Base-by-base conservation (phyloP, 2,888 invertebrate species). In the Phalera bucephala region DNA sequence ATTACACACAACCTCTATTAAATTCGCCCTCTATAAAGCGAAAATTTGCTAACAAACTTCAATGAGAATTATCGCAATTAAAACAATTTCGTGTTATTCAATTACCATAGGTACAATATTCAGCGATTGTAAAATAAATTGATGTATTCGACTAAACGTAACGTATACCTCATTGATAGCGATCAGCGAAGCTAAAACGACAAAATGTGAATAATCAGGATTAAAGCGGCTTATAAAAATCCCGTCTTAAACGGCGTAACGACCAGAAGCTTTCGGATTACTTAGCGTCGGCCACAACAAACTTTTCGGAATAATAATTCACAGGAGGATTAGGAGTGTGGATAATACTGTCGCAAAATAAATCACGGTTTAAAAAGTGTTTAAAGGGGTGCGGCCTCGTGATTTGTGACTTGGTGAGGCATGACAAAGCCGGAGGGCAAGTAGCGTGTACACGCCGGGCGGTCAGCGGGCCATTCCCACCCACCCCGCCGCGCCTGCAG, bases 241-340 rank as follows among this genome's bases (percentile, higher is more conserved):
- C 52, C 51, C 48, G 40, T 45, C 50, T 72, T 72, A 71, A 64
- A 61, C 57, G 64, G 62, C 62, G 68, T 65, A 71, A 69, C 67
- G 69, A 64, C 72, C 58, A 53, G 64, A 69, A 74, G 72, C 71
- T 67, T 70, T 65, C 36, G 66, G 70, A 72, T 75, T 73, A 76
- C 74, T 77, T 72, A 76, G 70, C 73, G 61, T 51, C 67, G 67
- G 67, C 65, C 75, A 76, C 69, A 80, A 64, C 72, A 80, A 84
- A 81, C 72, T 80, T 29, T 82, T 63, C 52, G 64, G 75, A 72
- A 81, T 80, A 82, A 71, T 71, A 71, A 83, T 79, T 80, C 78
- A 72, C 73, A 60, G 54, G 62, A 52, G 76, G 78, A 79, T 83
- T 80, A 78, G 69, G 72, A 73, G 69, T 70, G 73, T 69, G 79